Evolutionary conservation across 2,797 vertebrate species (phyloP), one percentile per base, ranked within the genome.

Genomic region (Acanthis flammea): DNA sequence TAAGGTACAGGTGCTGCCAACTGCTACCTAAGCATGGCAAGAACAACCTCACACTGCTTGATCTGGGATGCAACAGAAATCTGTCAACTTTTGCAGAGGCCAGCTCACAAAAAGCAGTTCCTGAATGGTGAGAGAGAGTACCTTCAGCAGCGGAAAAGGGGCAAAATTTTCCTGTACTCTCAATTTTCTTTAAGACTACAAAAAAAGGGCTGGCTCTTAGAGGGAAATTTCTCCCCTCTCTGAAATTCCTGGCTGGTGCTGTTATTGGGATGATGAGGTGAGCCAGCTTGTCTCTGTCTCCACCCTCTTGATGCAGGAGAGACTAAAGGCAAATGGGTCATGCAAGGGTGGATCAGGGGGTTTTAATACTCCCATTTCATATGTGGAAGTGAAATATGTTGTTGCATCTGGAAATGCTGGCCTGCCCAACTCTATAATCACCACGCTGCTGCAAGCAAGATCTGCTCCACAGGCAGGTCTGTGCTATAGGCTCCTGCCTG

Each of bases 401-500:
- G 94, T 19, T 94, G 85, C 73, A 93, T 50, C 96, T 96, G 94
- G 92, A 96, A 96, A 95, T 92, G 94, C 91, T 86, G 86, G 88
- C 94, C 94, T 95, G 91, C 85, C 73, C 87, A 82, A 87, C 57
- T 93, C 22, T 81, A 92, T 95, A 95, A 95, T 96, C 84, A 96
- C 81, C 76, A 28, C 0, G 1, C 68, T 91, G 92, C 94, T 96
- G 92, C 81, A 88, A 96, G 94, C 87, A 92, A 72, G 92, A 83
- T 73, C 78, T 80, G 14, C 68, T 95, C 61, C 7, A 60, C 65
- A 95, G 88, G 76, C 90, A 93, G 86, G 79, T 45, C 81, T 79
- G 21, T 8, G 33, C 95, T 70, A 77, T 53, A 85, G 72, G 84
- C 80, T 94, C 53, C 84, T 94, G 87, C 87, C 93, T 93, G 93